A percentile compares a stretch with the other conserved stretches of the same genome.
phyloP scores from a whole-genome alignment of 1,140 invertebrate species.

The Ctenoplectra terminalis region DNA sequence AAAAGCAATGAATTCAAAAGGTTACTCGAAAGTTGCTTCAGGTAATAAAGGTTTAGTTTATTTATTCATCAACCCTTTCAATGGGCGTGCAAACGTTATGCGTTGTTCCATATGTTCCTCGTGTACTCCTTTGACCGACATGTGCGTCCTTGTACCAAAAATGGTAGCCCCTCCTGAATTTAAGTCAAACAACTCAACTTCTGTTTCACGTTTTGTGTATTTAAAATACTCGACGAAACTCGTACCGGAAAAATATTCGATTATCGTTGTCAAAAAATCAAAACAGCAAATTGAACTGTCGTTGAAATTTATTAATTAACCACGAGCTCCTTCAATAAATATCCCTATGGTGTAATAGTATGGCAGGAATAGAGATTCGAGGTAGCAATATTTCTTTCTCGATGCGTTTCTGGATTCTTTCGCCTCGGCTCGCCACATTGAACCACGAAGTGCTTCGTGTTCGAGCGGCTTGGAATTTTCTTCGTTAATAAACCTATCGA shows the following conservation, averaged over 20 bases:
- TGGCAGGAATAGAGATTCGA: background rate
- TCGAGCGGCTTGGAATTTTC: background rate
- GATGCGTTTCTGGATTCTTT: background rate
- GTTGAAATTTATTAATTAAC: too few species aligned
- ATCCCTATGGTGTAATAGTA: too few species aligned
- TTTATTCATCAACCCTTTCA: slow-evolving; percentile 48
- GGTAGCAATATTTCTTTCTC: background rate
- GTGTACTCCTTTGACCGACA: slow-evolving; percentile 14
- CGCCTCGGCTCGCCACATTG: background rate
- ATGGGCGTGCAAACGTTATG: slow-evolving; percentile 26
- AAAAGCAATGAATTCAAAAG: background rate
- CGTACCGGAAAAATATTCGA: background rate
- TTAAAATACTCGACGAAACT: background rate
- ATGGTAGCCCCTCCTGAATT: slow-evolving; percentile 27
- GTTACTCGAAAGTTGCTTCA: slow-evolving; percentile 45
- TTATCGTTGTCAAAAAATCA: background rate
- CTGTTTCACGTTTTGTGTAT: slow-evolving; percentile 1
- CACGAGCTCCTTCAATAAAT: background rate
- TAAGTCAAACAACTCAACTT: slow-evolving; percentile 7
- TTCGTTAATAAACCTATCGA: slow-evolving; percentile 19
- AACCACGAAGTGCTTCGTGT: background rate
- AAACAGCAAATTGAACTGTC: too few species aligned
- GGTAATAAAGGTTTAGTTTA: slow-evolving; percentile 35
- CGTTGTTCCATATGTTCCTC: slow-evolving; percentile 27
- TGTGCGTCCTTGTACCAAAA: slow-evolving; percentile 40